Evolutionary conservation across 1,140 invertebrate species (phyloP), one percentile per base, ranked within the genome.

Genomic region (Oncopodura yosiiana): DNA sequence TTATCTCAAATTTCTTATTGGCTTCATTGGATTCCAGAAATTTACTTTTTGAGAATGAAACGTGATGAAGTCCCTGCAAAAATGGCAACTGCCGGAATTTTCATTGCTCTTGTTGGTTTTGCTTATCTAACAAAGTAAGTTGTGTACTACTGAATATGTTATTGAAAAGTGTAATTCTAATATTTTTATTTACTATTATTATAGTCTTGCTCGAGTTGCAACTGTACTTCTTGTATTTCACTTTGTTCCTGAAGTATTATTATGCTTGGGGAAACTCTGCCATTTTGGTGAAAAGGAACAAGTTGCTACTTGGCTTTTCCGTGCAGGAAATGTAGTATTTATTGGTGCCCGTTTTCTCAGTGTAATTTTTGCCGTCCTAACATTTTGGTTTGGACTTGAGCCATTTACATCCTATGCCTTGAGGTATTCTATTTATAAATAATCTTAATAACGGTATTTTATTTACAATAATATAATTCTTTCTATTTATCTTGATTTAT

Each of bases 1-100:
- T n/a, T 99, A 27, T 79, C 91, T 32, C 94, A 97, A 74, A 75
- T 97, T 42, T 75, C 93, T 3, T 98, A 98, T 69, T 98, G 94
- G 85, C 65, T 97, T 32, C 95, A 99, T 69, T 85, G 83, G 67
- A 84, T 91, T 66, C 94, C 95, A 4, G 95, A 99, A 70, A 74
- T 99, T 14, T 99, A 99, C 70, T 95, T 99, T 73, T 93, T 97
- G 74, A 86, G 84, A 67, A 78, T 84, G 23, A 90, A 91, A 69
- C 82, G 79, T 63, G 90, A 94, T 66, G 89, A 94, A 66, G 89
- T 90, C 73, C 66, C 77, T 12, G 71, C 73, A 5, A 84, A 84
- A 66, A 78, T 88, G 38, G 73, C 81, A 52, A 82, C 90, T 65
- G 83, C 89, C 29, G 73, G 83, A 42, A 71, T 86, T 21, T 88